A percentile compares a stretch with the other conserved stretches of the same genome.
Evolutionary conservation across 2,113 vertebrate species (phyloP).

Genomic region (Bothrops jararaca): DNA sequence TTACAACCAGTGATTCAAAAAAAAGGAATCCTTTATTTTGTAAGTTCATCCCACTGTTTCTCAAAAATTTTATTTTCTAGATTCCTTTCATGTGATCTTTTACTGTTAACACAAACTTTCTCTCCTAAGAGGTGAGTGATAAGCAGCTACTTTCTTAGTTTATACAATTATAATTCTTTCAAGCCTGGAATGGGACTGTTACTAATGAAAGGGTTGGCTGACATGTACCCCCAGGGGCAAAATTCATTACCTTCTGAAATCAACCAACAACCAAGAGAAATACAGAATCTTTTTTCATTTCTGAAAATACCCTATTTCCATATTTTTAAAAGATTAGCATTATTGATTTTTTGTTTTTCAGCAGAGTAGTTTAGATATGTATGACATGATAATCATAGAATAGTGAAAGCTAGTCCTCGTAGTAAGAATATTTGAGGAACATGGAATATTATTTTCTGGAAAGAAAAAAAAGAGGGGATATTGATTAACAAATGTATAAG

Average conservation of each 20-base stretch:
- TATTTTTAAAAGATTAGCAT: conserved; percentile 36
- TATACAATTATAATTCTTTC: conserved; percentile 70
- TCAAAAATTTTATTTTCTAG: conserved; percentile 48
- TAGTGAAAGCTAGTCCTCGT: conserved; percentile 14
- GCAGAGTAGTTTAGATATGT: conserved; percentile 15
- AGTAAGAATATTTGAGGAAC: conserved; percentile 39
- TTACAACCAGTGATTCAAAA: no score
- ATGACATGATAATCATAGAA: background rate
- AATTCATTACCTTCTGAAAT: conserved; percentile 42
- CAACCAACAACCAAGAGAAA: conserved; percentile 16
- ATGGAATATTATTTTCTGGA: conserved; percentile 40
- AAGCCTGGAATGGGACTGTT: conserved; percentile 55
- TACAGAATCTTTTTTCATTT: conserved; percentile 36
- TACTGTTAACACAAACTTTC: conserved; percentile 63
- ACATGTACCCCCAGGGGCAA: conserved; percentile 6
- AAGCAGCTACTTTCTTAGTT: conserved; percentile 68
- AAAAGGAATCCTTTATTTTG: no score
- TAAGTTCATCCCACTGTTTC: conserved; percentile 36
- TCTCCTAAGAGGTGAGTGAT: conserved; percentile 68
- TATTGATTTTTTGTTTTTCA: conserved; percentile 47
- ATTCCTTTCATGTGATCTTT: conserved; percentile 69
- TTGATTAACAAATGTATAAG: background rate
- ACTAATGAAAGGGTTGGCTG: conserved; percentile 44
- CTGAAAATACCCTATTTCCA: conserved; percentile 15
- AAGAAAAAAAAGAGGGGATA: background rate